Evolutionary conservation across 2,888 invertebrate species (phyloP).

Genomic region (Furcula furcula): DNA sequence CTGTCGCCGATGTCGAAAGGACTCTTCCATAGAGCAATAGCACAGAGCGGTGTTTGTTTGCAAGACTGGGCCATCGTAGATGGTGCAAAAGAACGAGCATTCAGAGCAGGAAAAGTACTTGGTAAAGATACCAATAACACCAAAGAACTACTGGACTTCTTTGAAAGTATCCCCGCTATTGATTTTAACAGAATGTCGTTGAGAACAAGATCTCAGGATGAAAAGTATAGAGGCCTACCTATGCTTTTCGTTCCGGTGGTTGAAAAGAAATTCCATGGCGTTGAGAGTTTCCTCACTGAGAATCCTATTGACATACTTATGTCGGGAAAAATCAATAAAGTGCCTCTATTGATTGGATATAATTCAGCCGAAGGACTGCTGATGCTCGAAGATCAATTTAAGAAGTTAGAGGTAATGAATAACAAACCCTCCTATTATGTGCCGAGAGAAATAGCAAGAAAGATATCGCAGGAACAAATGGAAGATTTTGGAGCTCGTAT

Average conservation of each 20-base stretch:
- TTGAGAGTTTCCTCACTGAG: slow-evolving; percentile 46
- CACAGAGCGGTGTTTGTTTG: slow-evolving; percentile 59
- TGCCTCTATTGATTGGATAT: slow-evolving; percentile 54
- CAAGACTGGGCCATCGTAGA: slow-evolving; percentile 46
- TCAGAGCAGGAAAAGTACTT: slow-evolving; percentile 45
- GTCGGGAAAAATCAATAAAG: slow-evolving; percentile 38
- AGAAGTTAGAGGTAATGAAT: slow-evolving; percentile 38
- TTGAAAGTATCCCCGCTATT: slow-evolving; percentile 43
- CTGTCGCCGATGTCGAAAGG: slow-evolving; percentile 62
- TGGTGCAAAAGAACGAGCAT: slow-evolving; percentile 43
- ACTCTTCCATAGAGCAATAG: slow-evolving; percentile 61
- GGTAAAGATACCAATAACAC: slow-evolving; percentile 50
- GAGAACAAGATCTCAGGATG: slow-evolving; percentile 44
- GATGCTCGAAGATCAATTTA: slow-evolving; percentile 30
- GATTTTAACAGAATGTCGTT: slow-evolving; percentile 38
- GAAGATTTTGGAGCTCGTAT: slow-evolving; percentile 45
- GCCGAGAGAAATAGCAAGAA: slow-evolving; percentile 43
- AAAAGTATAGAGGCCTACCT: slow-evolving; percentile 45
- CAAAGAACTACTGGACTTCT: slow-evolving; percentile 41
- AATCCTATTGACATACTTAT: slow-evolving; percentile 41
- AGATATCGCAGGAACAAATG: slow-evolving; percentile 30
- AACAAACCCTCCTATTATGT: slow-evolving; percentile 42
- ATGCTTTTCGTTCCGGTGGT: slow-evolving; percentile 52
- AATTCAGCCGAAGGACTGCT: slow-evolving; percentile 55
- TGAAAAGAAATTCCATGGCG: slow-evolving; percentile 46